Evolutionary conservation across 2,888 invertebrate genomes (phyloP).

Genomic region (Callosobruchus maculatus): DNA sequence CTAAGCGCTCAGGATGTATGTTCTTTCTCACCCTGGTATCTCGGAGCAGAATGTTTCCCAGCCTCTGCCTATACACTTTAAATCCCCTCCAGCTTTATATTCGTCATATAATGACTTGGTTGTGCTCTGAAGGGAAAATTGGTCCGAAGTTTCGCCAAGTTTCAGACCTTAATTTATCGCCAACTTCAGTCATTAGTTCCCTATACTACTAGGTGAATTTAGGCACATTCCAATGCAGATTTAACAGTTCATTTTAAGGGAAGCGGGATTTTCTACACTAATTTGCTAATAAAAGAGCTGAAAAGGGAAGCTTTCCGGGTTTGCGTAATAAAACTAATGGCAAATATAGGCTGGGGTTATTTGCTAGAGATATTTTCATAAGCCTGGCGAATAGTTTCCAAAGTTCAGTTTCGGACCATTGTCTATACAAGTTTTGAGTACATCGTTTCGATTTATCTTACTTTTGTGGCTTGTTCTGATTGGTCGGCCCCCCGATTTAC

Average conservation of each 20-base stretch:
- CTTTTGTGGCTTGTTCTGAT: too few relatives aligned
- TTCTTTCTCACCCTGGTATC: neutral
- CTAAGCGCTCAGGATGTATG: too few relatives aligned
- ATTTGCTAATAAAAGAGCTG: neutral
- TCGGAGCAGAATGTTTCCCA: neutral
- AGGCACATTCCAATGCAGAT: neutral
- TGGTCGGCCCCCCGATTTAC: too few relatives aligned
- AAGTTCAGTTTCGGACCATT: too few relatives aligned
- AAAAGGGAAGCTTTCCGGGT: neutral
- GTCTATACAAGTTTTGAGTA: too few relatives aligned
- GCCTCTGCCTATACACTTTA: neutral
- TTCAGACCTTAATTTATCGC: conserved; percentile 44
- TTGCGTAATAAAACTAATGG: too few relatives aligned
- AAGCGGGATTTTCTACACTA: neutral
- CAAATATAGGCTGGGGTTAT: too few relatives aligned
- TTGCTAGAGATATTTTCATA: too few relatives aligned
- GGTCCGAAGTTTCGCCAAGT: conserved; percentile 78
- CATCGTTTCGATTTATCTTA: too few relatives aligned
- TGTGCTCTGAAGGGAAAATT: neutral
- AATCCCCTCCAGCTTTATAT: neutral
- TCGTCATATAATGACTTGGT: neutral
- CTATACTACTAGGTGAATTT: neutral
- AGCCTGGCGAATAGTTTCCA: too few relatives aligned
- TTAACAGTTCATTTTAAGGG: neutral
- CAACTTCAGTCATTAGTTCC: neutral